Percentiles rank a stretch among this genome's conserved stretches.
Conservation (phyloP, 1,140 invertebrate species). For the Orchestia grillus region DNA sequence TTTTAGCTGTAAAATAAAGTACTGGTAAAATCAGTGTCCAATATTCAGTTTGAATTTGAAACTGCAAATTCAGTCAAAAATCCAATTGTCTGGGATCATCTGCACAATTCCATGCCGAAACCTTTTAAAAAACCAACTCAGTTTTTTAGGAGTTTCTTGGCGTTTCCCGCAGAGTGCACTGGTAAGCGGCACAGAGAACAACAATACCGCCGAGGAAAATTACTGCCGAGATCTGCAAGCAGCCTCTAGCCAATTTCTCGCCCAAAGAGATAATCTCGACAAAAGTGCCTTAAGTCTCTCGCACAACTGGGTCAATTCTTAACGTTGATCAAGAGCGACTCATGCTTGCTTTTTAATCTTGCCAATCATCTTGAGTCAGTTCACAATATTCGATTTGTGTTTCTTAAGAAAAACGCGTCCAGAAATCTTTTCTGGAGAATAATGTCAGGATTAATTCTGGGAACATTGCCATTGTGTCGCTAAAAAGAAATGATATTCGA, state of each 20-base stretch:
- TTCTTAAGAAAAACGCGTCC: neutral
- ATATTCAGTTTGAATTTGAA: neutral
- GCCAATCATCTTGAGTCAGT: neutral
- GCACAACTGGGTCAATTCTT: neutral
- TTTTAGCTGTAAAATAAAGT: neutral
- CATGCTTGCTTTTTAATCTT: too few species aligned
- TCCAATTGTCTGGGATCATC: too few species aligned
- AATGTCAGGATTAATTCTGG: neutral
- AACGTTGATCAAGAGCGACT: too few species aligned
- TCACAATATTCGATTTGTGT: neutral
- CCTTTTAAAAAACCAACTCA: too few species aligned
- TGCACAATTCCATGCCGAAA: too few species aligned
- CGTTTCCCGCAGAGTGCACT: too few species aligned
- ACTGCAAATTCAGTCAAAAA: too few species aligned
- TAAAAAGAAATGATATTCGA: neutral
- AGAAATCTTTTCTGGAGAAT: neutral
- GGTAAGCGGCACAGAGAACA: too few species aligned
- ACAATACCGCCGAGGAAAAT: too few species aligned
- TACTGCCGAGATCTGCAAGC: too few species aligned
- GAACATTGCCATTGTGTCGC: neutral
- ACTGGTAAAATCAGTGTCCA: neutral
- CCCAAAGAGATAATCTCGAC: neutral
- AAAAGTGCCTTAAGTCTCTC: neutral
- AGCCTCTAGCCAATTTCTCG: too few species aligned
- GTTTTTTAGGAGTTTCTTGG: too few species aligned